Percentiles rank a stretch among this genome's conserved stretches.
Evolutionary conservation across 2,888 invertebrate genomes (phyloP).

Genomic region (Aspidiotus rigidus): DNA sequence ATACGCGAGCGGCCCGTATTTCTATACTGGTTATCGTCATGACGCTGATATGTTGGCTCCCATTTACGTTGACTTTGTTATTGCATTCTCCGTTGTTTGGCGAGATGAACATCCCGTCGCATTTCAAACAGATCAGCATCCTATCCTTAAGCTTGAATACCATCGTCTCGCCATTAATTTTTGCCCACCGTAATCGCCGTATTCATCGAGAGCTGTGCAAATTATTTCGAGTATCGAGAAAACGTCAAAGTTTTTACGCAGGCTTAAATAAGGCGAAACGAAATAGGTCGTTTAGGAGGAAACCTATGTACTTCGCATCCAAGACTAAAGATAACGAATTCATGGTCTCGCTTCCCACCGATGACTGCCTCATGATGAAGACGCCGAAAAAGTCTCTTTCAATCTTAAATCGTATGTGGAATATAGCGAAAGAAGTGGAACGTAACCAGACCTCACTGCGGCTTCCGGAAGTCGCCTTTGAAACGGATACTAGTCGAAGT

Average conservation of each 20-base stretch:
- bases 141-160: conserved; percentile 49
- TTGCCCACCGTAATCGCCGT: conserved; percentile 63
- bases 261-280: conserved; percentile 15
- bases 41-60: conserved; percentile 52
- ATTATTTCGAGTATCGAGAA: conserved; percentile 35
- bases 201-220: conserved; percentile 50
- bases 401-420: conserved; percentile 46
- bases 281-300: conserved; percentile 14
- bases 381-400: conserved; percentile 38
- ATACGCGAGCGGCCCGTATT: conserved; percentile 79
- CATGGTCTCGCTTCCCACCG: conserved; percentile 41
- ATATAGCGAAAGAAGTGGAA: conserved; percentile 42
- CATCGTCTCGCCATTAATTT: conserved; percentile 62
- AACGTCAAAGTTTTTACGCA: conserved; percentile 35
- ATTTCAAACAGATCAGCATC: conserved; percentile 35
- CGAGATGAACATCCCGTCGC: conserved; percentile 23
- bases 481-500: conserved; percentile 50
- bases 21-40: conserved; percentile 69
- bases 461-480: conserved; percentile 50
- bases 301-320: conserved; percentile 4
- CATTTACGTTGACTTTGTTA: conserved; percentile 44
- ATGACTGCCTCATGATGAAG: background rate
- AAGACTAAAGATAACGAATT: conserved; percentile 32
- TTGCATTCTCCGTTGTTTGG: conserved; percentile 33
- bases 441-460: conserved; percentile 42